Conservation (phyloP, 2,797 vertebrate species). For the Neostethus bicornis region DNA sequence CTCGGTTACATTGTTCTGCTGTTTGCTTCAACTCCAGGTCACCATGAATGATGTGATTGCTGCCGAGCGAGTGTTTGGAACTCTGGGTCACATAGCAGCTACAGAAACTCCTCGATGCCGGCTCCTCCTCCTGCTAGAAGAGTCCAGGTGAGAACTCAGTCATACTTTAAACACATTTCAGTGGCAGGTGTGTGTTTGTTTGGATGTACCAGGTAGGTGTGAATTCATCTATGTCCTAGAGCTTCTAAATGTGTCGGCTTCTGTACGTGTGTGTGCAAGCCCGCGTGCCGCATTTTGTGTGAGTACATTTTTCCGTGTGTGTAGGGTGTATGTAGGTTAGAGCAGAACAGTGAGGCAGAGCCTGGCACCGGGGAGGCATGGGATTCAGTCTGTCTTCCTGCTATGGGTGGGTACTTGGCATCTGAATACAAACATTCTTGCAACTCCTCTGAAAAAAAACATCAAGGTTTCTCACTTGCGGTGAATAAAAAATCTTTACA, state of each 20-base stretch:
- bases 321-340: constrained; percentile 7
- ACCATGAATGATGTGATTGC: constrained; percentile 90
- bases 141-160: constrained; percentile 85
- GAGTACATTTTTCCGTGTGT: constrained; percentile 25
- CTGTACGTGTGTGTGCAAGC: constrained; percentile 53
- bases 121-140: constrained; percentile 87
- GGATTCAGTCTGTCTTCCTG: constrained; percentile 62
- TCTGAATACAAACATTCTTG: constrained; percentile 66
- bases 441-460: constrained; percentile 50
- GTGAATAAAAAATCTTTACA: constrained; percentile 42
- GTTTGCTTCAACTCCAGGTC: constrained; percentile 77
- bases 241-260: constrained; percentile 22
- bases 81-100: constrained; percentile 90
- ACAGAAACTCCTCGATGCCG: constrained; percentile 90
- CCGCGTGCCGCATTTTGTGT: constrained; percentile 27
- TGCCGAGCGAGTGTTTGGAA: constrained; percentile 91
- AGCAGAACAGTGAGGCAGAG: constrained; percentile 36
- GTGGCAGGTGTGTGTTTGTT: constrained; percentile 35
- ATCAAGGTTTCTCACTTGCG: constrained; percentile 56
- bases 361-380: constrained; percentile 65
- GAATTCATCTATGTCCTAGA: constrained; percentile 25
- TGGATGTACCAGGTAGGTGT: constrained; percentile 35
- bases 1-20: constrained; percentile 5
- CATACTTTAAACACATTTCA: constrained; percentile 14
- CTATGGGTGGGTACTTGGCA: constrained; percentile 73